Conservation (phyloP, 2,113 vertebrate genomes). For the Clarias macrocephalus region DNA sequence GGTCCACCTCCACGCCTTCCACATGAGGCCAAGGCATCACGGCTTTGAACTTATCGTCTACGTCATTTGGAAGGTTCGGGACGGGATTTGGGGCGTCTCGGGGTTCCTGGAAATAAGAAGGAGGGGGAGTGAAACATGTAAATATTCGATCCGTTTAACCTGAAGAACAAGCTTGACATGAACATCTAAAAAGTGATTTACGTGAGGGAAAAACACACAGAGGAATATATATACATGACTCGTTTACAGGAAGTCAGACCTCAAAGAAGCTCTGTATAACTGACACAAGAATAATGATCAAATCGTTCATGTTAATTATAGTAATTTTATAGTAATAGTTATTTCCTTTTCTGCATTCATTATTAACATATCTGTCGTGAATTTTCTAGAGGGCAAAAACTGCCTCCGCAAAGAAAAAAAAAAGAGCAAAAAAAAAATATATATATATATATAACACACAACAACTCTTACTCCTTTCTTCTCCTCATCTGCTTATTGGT, state of each 20-base stretch:
- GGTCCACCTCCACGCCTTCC: conserved; percentile 95
- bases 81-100: conserved; percentile 69
- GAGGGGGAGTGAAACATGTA: neutral
- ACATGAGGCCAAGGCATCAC: conserved; percentile 97
- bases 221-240: neutral
- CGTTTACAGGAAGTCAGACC: neutral
- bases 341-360: neutral
- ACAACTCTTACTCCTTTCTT: neutral
- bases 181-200: neutral
- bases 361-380: neutral
- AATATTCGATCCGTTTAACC: neutral
- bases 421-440: no score
- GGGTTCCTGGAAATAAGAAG: conserved; percentile 71
- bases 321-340: no score
- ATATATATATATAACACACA: no score
- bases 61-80: conserved; percentile 71
- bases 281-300: neutral
- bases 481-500: neutral
- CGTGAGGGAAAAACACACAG: neutral
- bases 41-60: conserved; percentile 83
- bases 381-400: neutral
- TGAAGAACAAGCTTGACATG: neutral
- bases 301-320: neutral
- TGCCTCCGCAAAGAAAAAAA: neutral
- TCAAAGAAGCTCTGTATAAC: neutral